A percentile compares a stretch with the other conserved stretches of the same genome.
Evolutionary conservation across 1,140 invertebrate genomes (phyloP).

Genomic region (Drosophila miranda): DNA sequence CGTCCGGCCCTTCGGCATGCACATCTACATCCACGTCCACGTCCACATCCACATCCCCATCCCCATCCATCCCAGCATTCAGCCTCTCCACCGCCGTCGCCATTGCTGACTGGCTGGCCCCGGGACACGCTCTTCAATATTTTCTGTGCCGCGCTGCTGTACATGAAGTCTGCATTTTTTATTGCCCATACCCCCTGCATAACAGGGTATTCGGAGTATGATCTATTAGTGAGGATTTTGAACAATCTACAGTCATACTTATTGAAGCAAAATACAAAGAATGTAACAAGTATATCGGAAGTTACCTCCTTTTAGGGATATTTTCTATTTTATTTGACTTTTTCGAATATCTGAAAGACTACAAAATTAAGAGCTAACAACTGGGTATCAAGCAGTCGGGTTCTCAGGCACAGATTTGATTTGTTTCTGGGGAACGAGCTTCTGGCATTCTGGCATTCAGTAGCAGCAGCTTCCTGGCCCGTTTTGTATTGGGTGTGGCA

Average conservation of each 20-base stretch:
- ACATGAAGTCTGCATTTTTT: slow-evolving; percentile 63
- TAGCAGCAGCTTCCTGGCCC: slow-evolving; percentile 54
- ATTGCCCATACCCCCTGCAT: slow-evolving; percentile 26
- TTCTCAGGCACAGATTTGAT: too few species aligned
- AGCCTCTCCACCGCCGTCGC: slow-evolving; percentile 15
- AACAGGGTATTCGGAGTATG: not conserved
- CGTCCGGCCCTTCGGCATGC: not conserved
- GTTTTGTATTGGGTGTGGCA: slow-evolving; percentile 63
- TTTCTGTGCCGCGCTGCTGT: slow-evolving; percentile 60
- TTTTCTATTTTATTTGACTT: too few species aligned
- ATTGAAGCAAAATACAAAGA: too few species aligned
- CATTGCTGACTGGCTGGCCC: slow-evolving; percentile 31
- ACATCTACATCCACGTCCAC: not conserved
- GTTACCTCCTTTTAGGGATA: too few species aligned
- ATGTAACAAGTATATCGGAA: too few species aligned
- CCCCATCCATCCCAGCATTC: not conserved
- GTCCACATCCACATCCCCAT: slow-evolving; percentile 1
- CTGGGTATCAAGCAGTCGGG: slow-evolving; percentile 1
- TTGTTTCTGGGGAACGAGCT: too few species aligned
- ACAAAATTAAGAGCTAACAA: too few species aligned
- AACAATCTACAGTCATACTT: too few species aligned
- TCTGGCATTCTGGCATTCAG: slow-evolving; percentile 43
- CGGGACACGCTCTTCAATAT: slow-evolving; percentile 59
- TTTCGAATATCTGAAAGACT: too few species aligned
- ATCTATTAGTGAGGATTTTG: too few species aligned